These are phyloP conservation scores for Muntiacus muntjak DNA, from an alignment of 2,113 vertebrate species.

Conservation along the genomic window DNA sequence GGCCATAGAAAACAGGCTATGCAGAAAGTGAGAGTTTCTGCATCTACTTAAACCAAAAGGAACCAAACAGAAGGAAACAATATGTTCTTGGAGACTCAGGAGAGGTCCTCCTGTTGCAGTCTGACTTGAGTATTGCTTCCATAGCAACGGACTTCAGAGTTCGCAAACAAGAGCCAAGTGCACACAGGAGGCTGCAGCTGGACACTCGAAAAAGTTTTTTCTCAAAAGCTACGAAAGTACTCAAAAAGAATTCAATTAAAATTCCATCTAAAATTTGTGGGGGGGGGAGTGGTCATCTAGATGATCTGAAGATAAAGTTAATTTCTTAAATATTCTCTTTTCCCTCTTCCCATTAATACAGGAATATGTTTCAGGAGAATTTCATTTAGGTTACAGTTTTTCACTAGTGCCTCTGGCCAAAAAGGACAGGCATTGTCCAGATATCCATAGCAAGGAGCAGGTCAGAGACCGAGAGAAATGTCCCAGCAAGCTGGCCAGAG, in stretches of 20 bases:
- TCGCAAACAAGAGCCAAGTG: neutral
- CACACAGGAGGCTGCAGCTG: slow-evolving; percentile 4
- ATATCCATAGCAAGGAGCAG: neutral
- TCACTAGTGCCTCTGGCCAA: neutral
- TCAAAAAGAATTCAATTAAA: slow-evolving; percentile 32
- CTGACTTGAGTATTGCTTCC: slow-evolving; percentile 42
- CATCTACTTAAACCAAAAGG: neutral
- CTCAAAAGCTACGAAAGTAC: neutral
- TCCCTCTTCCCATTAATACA: neutral
- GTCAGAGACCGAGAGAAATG: neutral
- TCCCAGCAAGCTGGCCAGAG: neutral
- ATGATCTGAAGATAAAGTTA: neutral
- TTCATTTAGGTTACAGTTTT: neutral
- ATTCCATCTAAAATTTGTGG: neutral
- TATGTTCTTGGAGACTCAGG: slow-evolving; percentile 18
- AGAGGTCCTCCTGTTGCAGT: neutral
- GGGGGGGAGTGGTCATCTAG: neutral
- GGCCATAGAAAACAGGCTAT: neutral
- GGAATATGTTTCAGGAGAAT: neutral
- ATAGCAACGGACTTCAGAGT: slow-evolving; percentile 8
- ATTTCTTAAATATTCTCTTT: neutral
- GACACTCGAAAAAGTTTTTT: neutral
- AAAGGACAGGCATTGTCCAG: neutral
- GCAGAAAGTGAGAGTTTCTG: neutral
- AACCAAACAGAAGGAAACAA: slow-evolving; percentile 19